A percentile compares a stretch with the other conserved stretches of the same genome.
These are phyloP conservation scores for Siniperca obscura DNA, from an alignment of 2,797 vertebrate species.

Conservation along the genomic window DNA sequence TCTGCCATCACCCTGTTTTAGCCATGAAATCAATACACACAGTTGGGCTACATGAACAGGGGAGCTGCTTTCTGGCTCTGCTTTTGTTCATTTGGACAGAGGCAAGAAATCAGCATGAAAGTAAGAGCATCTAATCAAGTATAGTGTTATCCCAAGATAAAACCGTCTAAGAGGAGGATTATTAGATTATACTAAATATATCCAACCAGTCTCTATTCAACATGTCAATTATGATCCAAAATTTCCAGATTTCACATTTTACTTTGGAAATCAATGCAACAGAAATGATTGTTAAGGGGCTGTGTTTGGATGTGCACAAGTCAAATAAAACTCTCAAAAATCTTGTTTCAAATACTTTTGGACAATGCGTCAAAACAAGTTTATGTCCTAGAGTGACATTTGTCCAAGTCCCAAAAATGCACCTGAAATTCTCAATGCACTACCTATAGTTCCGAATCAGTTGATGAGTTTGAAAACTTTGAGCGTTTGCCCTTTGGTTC, in stretches of 20 bases:
- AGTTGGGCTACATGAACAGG: constrained; percentile 59
- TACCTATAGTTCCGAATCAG: no score
- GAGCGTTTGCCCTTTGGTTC: no score
- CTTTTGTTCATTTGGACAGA: constrained; percentile 50
- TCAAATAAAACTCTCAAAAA: constrained; percentile 15
- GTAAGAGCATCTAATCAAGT: constrained; percentile 59
- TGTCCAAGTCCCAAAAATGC: not conserved
- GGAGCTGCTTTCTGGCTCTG: constrained; percentile 58
- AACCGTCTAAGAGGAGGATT: constrained; percentile 57
- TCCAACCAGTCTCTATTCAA: constrained; percentile 41
- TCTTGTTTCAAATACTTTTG: not conserved
- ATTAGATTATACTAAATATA: constrained; percentile 59
- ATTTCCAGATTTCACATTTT: constrained; percentile 35
- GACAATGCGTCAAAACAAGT: not conserved
- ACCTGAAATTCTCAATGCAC: not conserved
- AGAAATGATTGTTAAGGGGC: constrained; percentile 10
- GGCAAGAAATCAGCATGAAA: constrained; percentile 57
- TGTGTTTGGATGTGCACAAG: constrained; percentile 7
- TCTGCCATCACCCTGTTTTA: constrained; percentile 64
- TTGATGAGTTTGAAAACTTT: no score
- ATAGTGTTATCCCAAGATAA: constrained; percentile 61
- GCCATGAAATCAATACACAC: constrained; percentile 72
- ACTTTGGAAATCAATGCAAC: constrained; percentile 1
- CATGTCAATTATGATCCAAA: constrained; percentile 43
- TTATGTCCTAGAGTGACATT: not conserved